phyloP scores from a whole-genome alignment of 2,113 vertebrate genomes.

The Vulpes lagopus region DNA sequence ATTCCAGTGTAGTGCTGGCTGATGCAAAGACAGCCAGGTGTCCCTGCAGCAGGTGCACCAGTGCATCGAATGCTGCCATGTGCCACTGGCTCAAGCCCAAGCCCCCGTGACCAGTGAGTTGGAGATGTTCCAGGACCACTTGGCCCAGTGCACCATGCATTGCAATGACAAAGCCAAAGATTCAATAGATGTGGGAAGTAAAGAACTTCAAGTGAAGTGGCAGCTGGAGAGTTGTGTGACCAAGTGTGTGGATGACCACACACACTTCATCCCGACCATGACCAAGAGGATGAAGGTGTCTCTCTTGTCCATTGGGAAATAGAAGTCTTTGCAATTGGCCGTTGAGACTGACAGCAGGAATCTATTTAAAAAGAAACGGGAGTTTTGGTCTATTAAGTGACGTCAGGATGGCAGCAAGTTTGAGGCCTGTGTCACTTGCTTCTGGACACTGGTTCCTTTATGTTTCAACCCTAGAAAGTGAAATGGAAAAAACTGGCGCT shows the following conservation, averaged over 20 bases:
- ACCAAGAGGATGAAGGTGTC: constrained; percentile 92
- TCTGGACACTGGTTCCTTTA: background rate
- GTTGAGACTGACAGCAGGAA: background rate
- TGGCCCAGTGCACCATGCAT: constrained; percentile 93
- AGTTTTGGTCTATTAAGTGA: constrained; percentile 51
- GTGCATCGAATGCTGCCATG: too few species aligned
- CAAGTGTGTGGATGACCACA: constrained; percentile 93
- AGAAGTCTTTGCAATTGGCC: constrained; percentile 58
- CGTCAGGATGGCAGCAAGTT: constrained; percentile 28
- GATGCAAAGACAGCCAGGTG: too few species aligned
- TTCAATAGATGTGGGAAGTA: constrained; percentile 89
- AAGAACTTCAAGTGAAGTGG: constrained; percentile 88
- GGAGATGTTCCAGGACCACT: constrained; percentile 88
- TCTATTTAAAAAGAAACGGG: constrained; percentile 42
- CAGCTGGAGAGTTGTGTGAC: constrained; percentile 92
- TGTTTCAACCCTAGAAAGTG: too few species aligned
- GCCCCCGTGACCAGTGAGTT: too few species aligned
- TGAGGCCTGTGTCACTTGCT: constrained; percentile 36
- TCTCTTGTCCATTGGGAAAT: constrained; percentile 90
- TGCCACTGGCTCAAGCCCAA: too few species aligned
- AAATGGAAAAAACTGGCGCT: too few species aligned
- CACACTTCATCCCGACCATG: constrained; percentile 94
- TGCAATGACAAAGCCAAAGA: constrained; percentile 95
- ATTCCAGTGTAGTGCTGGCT: too few species aligned
- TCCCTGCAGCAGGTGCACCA: too few species aligned